Conservation (phyloP, 2,888 invertebrate species). For the Podotricha telesiphe region DNA sequence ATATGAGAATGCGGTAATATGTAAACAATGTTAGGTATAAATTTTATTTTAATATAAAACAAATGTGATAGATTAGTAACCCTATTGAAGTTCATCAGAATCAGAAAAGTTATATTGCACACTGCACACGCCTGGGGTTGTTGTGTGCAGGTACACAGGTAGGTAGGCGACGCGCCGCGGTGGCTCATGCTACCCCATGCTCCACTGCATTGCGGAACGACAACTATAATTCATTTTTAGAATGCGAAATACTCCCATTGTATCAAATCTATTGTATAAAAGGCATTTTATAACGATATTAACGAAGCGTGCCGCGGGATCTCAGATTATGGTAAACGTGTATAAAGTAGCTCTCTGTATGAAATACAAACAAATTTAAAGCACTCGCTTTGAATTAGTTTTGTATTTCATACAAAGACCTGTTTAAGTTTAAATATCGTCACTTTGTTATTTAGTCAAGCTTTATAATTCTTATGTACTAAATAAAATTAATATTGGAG, state of each 20-base stretch:
- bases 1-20: background rate
- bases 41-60: background rate
- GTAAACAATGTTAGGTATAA: slow-evolving; percentile 2
- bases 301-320: slow-evolving; percentile 62
- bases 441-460: background rate
- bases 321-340: slow-evolving; percentile 45
- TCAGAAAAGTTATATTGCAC: slow-evolving; percentile 16
- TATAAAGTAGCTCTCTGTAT: slow-evolving; percentile 30
- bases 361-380: slow-evolving; percentile 28
- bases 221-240: slow-evolving; percentile 78
- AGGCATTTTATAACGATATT: slow-evolving; percentile 66
- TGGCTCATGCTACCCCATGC: slow-evolving; percentile 66
- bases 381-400: too few species aligned
- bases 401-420: too few species aligned
- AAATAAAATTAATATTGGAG: background rate
- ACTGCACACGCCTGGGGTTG: slow-evolving; percentile 29
- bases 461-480: slow-evolving; percentile 15
- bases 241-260: slow-evolving; percentile 71
- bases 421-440: slow-evolving; percentile 16
- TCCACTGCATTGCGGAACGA: slow-evolving; percentile 80
- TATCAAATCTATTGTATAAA: slow-evolving; percentile 69
- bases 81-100: slow-evolving; percentile 1
- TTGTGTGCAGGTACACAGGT: slow-evolving; percentile 26
- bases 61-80: background rate
- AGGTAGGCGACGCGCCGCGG: slow-evolving; percentile 35